Base-by-base conservation (phyloP, 2,113 vertebrate species). In the Centropus bengalensis region DNA sequence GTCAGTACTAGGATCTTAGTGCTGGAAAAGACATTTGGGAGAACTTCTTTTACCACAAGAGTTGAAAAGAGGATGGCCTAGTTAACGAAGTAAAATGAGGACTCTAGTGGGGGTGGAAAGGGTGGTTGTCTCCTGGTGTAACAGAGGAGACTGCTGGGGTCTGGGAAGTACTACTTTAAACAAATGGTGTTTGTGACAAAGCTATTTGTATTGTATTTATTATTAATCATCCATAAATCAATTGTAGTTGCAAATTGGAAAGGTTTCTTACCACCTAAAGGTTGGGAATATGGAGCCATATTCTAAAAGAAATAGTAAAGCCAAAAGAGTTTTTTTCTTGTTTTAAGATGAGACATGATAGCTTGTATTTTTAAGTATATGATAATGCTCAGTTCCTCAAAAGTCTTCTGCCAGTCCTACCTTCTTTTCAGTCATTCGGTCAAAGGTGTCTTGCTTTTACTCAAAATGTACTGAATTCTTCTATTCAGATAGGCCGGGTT, bases 41-140 rank as follows among this genome's bases (percentile, higher is more conserved):
- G 38, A 70, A 36, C 14, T 33, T 12, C 10, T 88, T 77, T 73
- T 60, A 71, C 23, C 32, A 47, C 24, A 85, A 54, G 24, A 69
- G 18, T 30, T 80, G 32, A 69, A 38, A 93, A 85, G 8, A 79
- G 1, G 5, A 28, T 73, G 24, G 13, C 27, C 76, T 66, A 58
- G 9, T 49, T 52, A 56, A 30, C 19, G 66, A 84, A 71, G 23
- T 64, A 76, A 91, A 68, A 56, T 40, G 12, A 40, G 3, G 4
- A 6, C 4, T 80, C 8, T 33, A 20, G 40, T 67, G 26, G 26
- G 4, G 8, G 5, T 51, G 11, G 36, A 44, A n/a, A 60, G 1
- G 3, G 3, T 66, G 10, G 6, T 28, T 62, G 5, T 51, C 3
- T 69, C 40, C 58, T 52, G 4, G 0, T 21, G 10, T 59, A 19